phyloP scores from a whole-genome alignment of 2,888 invertebrate species.

The Heliconius ismenius region DNA sequence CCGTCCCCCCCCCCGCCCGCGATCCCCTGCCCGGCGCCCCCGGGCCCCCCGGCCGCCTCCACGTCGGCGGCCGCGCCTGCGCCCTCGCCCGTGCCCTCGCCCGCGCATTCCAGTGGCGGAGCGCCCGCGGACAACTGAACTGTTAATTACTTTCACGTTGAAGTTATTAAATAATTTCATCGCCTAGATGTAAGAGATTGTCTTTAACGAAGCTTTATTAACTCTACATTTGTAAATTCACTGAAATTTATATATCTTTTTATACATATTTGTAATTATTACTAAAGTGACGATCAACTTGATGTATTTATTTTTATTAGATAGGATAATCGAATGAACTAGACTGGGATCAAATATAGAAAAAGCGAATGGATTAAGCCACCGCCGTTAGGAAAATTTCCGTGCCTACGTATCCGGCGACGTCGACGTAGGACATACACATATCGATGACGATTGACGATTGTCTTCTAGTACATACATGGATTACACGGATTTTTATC shows the following conservation, averaged over 20 bases:
- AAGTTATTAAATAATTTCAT: constrained; percentile 81
- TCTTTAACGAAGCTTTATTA: constrained; percentile 82
- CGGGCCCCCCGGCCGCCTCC: constrained; percentile 44
- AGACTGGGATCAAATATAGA: constrained; percentile 77
- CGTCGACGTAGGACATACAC: constrained; percentile 58
- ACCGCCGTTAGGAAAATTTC: constrained; percentile 37
- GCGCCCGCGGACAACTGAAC: constrained; percentile 62
- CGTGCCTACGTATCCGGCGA: constrained; percentile 47
- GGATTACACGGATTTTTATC: constrained; percentile 55
- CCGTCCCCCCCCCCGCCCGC: too few relatives aligned
- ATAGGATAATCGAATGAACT: constrained; percentile 75
- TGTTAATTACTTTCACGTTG: constrained; percentile 72
- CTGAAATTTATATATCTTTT: constrained; percentile 80
- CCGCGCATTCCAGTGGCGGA: constrained; percentile 48
- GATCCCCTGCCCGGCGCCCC: too few relatives aligned
- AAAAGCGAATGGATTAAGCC: constrained; percentile 71
- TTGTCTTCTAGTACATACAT: constrained; percentile 53
- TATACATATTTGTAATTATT: constrained; percentile 80
- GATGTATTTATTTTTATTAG: constrained; percentile 78
- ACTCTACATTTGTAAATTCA: constrained; percentile 81
- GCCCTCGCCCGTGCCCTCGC: constrained; percentile 61
- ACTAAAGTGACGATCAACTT: constrained; percentile 67
- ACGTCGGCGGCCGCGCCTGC: constrained; percentile 57
- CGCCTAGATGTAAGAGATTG: constrained; percentile 75
- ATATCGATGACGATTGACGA: constrained; percentile 64